Evolutionary conservation across 2,113 vertebrate species (phyloP).

Genomic region (Cinclus mexicanus): DNA sequence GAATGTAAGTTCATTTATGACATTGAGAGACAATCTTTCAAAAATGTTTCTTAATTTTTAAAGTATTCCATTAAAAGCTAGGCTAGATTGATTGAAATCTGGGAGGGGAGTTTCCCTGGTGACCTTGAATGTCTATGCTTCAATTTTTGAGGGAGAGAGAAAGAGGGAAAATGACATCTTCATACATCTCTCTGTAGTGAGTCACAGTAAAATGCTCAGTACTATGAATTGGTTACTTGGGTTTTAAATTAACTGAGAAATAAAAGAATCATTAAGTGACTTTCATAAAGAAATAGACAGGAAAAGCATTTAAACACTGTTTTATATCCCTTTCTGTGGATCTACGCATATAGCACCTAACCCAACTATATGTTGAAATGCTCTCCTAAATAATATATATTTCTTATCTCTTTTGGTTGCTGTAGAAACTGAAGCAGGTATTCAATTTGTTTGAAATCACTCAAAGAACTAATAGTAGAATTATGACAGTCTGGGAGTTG

Average conservation of each 20-base stretch:
- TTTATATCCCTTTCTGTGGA: not conserved
- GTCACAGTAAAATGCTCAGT: not conserved
- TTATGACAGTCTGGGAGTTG: not conserved
- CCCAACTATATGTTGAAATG: not conserved
- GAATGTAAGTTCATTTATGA: not conserved
- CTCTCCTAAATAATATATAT: not conserved
- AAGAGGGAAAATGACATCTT: not conserved
- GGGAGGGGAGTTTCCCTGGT: not conserved
- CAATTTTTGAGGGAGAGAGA: not conserved
- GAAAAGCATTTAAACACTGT: not conserved
- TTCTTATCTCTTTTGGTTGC: not conserved
- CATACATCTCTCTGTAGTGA: not conserved
- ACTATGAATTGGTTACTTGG: not conserved
- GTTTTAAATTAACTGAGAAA: slow-evolving; percentile 8
- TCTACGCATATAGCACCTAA: not conserved
- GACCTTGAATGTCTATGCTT: not conserved
- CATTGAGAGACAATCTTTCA: not conserved
- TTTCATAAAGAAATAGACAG: not conserved
- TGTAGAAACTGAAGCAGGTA: not conserved
- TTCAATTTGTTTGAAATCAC: not conserved
- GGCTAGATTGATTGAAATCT: not conserved
- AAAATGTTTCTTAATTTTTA: not conserved
- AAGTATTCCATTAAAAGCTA: not conserved
- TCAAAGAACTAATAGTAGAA: not conserved
- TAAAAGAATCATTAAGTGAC: not conserved